Evolutionary conservation across 2,113 vertebrate genomes (phyloP).

Genomic region (Raja brachyura): DNA sequence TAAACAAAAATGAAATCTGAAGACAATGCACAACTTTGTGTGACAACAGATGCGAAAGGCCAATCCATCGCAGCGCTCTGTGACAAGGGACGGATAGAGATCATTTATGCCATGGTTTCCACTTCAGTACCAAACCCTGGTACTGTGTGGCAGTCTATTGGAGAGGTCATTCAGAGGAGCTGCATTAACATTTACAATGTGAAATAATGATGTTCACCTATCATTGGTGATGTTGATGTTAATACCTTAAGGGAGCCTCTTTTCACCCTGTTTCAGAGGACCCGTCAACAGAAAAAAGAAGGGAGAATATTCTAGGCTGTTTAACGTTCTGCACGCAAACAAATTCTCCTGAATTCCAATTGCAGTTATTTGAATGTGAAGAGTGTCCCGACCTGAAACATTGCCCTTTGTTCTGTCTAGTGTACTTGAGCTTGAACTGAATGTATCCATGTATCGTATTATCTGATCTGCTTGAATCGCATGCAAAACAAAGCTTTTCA

Average conservation of each 20-base stretch:
- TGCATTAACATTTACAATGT: neutral
- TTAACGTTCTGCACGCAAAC: neutral
- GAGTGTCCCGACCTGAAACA: too few species aligned
- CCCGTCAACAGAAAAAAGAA: too few species aligned
- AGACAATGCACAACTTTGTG: neutral
- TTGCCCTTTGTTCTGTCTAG: too few species aligned
- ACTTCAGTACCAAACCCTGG: neutral
- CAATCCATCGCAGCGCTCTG: neutral
- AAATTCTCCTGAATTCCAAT: neutral
- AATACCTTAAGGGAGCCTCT: neutral
- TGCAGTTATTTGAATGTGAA: neutral
- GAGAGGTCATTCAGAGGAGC: neutral
- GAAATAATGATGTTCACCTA: neutral
- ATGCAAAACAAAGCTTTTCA: too few species aligned
- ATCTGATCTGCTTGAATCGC: too few species aligned
- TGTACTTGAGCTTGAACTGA: too few species aligned
- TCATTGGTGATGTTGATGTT: neutral
- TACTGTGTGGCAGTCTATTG: neutral
- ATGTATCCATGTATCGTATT: too few species aligned
- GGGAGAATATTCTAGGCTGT: too few species aligned
- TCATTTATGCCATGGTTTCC: neutral
- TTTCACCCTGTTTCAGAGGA: neutral
- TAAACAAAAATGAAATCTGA: neutral
- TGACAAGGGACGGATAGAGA: neutral
- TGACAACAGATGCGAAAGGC: neutral